Evolutionary conservation across 2,888 invertebrate genomes (phyloP), one percentile per base, ranked within the genome.

Genomic region (Nomada flava): DNA sequence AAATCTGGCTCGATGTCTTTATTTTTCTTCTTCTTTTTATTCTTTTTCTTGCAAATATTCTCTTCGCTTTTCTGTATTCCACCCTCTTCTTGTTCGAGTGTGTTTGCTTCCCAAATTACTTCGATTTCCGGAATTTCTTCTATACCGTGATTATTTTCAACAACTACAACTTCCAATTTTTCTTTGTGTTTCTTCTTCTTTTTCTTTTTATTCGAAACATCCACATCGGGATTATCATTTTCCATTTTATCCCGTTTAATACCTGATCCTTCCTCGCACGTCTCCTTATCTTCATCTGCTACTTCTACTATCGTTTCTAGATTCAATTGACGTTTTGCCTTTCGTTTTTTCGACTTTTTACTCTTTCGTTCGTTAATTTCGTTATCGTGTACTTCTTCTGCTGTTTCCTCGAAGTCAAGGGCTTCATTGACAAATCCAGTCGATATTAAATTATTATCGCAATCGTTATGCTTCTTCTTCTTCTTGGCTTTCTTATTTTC

Each of bases 281-380:
- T 20, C 60, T 77, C 74, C 47, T 75, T 74, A 29, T 83, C 84
- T 50, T 79, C 87, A 42, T 84, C 82, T 10, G 91, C 87, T 44
- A 76, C 88, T 87, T 93, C 93, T 60, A 85, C 84, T 75, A 93
- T 93, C 0, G 93, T 93, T 81, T 92, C 92, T 36, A 93, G 81
- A 82, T 76, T 88, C 9, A 89, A 89, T 36, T 83, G 83, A 70
- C 89, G 84, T 18, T 82, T 75, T 11, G 86, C 76, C 60, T 88
- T 91, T 47, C 83, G 89, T 57, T 83, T 89, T 55, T 89, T 89
- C n/a, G 76, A 71, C 64, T 89, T 90, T 55, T 86, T 90, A 60
- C 79, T 90, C 71, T 87, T 90, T 13, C 80, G 83, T 70, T 93
- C 92, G 26, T 92, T 92, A 11, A 89, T 60, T 62, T 91, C 89